A percentile compares a stretch with the other conserved stretches of the same genome.
Evolutionary conservation across 1,140 invertebrate species (phyloP).

Genomic region (Myzus persicae): DNA sequence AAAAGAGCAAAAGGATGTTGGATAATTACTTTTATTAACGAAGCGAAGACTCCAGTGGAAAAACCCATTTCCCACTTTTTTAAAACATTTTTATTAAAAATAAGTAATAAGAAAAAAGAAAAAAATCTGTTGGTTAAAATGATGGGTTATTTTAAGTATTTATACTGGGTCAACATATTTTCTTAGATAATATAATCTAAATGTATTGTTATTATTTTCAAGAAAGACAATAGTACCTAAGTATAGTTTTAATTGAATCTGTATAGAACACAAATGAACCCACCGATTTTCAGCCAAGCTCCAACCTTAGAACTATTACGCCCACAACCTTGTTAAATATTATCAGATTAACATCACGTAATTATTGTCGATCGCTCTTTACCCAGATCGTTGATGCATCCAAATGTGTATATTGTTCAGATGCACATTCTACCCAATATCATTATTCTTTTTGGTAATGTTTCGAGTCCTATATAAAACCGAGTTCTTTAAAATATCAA

Average conservation of each 20-base stretch:
- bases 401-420: background rate
- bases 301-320: background rate
- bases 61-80: constrained; percentile 14
- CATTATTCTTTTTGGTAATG: background rate
- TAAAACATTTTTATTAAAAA: constrained; percentile 46
- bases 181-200: background rate
- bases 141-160: background rate
- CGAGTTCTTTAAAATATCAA: too few species aligned
- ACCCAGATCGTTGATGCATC: rapidly evolving
- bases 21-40: constrained; percentile 58
- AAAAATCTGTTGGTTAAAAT: constrained; percentile 9
- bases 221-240: background rate
- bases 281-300: background rate
- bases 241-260: background rate
- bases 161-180: background rate
- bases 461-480: background rate
- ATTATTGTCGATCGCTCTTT: background rate
- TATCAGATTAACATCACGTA: background rate
- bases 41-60: constrained; percentile 8
- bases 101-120: background rate
- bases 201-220: background rate
- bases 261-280: background rate
- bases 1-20: constrained; percentile 29
- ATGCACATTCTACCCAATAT: background rate
- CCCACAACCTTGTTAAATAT: background rate